phyloP scores from a whole-genome alignment of 2,888 invertebrate species.

The Selenia dentaria region DNA sequence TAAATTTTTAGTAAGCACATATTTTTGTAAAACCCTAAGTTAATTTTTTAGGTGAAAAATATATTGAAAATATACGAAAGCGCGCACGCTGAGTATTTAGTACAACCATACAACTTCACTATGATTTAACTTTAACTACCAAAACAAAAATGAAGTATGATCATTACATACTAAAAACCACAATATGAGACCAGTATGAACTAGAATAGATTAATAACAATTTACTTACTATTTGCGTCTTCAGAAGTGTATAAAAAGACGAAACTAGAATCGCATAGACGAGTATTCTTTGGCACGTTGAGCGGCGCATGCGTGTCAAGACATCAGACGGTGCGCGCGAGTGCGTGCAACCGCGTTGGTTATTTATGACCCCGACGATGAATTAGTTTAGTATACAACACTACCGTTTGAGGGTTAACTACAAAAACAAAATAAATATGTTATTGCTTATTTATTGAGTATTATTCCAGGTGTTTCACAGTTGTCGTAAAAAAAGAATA shows the following conservation, averaged over 20 bases:
- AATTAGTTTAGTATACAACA: constrained; percentile 67
- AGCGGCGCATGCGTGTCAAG: constrained; percentile 68
- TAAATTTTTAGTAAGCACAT: no score
- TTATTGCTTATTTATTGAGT: constrained; percentile 55
- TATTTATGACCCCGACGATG: constrained; percentile 73
- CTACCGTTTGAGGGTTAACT: constrained; percentile 63
- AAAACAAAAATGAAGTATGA: no score
- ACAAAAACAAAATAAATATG: constrained; percentile 69
- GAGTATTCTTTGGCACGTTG: constrained; percentile 72
- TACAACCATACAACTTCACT: no score
- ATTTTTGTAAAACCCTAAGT: no score
- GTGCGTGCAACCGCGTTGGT: constrained; percentile 70
- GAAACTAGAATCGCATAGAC: constrained; percentile 38
- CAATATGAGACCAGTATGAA: constrained; percentile 1
- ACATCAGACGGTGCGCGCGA: constrained; percentile 69
- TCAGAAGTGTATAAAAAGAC: constrained; percentile 30
- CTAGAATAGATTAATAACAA: constrained; percentile 14
- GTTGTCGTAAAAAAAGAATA: constrained; percentile 5
- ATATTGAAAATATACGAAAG: no score
- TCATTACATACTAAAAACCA: no score
- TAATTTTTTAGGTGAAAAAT: no score
- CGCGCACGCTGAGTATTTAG: no score
- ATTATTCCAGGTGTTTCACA: constrained; percentile 34
- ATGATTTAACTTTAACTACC: no score
- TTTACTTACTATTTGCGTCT: constrained; percentile 27